These are phyloP conservation scores for Channa striata DNA, from an alignment of 2,797 vertebrate species.

Conservation along the genomic window DNA sequence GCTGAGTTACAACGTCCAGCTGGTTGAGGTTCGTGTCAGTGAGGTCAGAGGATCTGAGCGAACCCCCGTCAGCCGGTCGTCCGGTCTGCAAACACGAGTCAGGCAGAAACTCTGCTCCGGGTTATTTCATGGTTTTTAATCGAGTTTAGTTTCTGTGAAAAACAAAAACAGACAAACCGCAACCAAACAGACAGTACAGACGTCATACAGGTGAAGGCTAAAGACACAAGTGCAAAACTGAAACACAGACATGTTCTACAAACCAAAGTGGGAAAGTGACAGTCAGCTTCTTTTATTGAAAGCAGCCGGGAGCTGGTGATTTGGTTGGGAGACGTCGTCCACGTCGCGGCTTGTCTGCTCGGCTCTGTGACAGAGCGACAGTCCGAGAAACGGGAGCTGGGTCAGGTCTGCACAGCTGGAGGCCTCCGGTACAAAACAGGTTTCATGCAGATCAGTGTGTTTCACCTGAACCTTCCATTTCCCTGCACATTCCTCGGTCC, in stretches of 20 bases:
- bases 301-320: too few species aligned
- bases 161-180: constrained; percentile 57
- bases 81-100: constrained; percentile 7
- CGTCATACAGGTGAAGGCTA: constrained; percentile 69
- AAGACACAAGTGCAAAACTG: constrained; percentile 75
- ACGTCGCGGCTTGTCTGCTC: background rate
- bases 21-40: too few species aligned
- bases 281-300: too few species aligned
- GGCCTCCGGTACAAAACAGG: too few species aligned
- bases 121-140: constrained; percentile 77
- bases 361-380: constrained; percentile 1
- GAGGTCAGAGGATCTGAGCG: too few species aligned
- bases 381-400: too few species aligned
- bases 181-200: constrained; percentile 73
- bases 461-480: background rate
- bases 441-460: background rate
- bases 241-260: constrained; percentile 48
- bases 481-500: background rate
- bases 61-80: too few species aligned
- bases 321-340: background rate
- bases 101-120: constrained; percentile 29
- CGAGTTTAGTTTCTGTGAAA: constrained; percentile 74
- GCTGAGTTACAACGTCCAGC: too few species aligned
- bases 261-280: constrained; percentile 39
- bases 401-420: too few species aligned